These are phyloP conservation scores for Apodemus sylvaticus DNA, from an alignment of 2,113 vertebrate species.

Conservation along the genomic window DNA sequence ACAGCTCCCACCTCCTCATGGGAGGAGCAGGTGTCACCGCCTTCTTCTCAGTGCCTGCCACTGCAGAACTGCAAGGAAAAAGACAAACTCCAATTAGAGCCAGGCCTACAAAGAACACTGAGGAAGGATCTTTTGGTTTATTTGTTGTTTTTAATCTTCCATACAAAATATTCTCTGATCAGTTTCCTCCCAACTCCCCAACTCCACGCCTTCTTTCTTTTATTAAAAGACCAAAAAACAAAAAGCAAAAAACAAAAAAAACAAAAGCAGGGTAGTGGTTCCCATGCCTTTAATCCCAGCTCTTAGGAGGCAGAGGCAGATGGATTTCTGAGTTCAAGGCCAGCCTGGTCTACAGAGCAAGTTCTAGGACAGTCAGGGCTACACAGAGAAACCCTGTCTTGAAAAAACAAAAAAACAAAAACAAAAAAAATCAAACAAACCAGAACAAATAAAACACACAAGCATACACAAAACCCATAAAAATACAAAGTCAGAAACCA, in stretches of 20 bases:
- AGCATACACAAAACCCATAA: neutral
- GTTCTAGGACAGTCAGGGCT: too few species aligned
- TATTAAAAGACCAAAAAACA: too few species aligned
- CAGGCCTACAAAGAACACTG: accelerated
- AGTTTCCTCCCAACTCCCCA: neutral
- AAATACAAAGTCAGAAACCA: neutral
- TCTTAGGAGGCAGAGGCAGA: too few species aligned
- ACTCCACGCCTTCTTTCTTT: neutral
- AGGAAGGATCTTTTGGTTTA: accelerated
- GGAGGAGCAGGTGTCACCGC: conserved; percentile 88
- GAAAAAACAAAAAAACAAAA: neutral
- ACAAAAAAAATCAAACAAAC: neutral
- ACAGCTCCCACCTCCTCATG: conserved; percentile 86
- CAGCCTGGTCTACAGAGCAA: too few species aligned
- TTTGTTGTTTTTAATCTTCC: neutral
- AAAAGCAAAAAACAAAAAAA: too few species aligned
- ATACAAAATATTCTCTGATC: neutral
- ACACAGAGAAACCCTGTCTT: too few species aligned
- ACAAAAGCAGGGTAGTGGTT: too few species aligned
- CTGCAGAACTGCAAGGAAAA: conserved; percentile 81
- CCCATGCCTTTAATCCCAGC: too few species aligned
- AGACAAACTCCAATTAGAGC: neutral
- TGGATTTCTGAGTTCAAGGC: too few species aligned
- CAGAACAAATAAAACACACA: neutral
- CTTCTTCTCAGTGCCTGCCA: conserved; percentile 82